These are phyloP conservation scores for Tortrix viridana DNA, from an alignment of 2,888 invertebrate genomes.

Conservation along the genomic window DNA sequence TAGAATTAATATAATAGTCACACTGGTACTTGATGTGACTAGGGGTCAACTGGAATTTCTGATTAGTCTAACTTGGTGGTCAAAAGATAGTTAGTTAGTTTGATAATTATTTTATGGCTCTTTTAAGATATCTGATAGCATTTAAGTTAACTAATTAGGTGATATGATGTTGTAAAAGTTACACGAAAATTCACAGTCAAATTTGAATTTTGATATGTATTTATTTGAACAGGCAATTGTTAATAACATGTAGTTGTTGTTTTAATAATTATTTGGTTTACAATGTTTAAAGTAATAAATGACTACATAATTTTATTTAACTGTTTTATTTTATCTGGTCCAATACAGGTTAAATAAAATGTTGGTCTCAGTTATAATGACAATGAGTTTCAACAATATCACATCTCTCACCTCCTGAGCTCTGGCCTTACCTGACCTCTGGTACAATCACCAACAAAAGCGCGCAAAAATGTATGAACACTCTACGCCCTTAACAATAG, in stretches of 20 bases:
- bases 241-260: constrained; percentile 7
- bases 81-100: neutral
- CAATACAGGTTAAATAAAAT: neutral
- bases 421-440: too few species aligned
- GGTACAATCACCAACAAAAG: too few species aligned
- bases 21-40: neutral
- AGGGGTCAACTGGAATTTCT: neutral
- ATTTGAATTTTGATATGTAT: constrained; percentile 20
- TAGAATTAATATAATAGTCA: too few species aligned
- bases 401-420: too few species aligned
- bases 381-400: too few species aligned
- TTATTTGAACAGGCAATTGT: constrained; percentile 17
- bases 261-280: constrained; percentile 28
- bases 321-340: constrained; percentile 12
- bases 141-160: constrained; percentile 27
- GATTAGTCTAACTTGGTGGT: neutral
- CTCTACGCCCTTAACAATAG: too few species aligned
- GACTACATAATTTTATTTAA: constrained; percentile 4
- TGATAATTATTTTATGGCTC: constrained; percentile 5
- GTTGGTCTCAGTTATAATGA: neutral
- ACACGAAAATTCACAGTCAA: constrained; percentile 27
- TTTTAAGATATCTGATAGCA: constrained; percentile 29
- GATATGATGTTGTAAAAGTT: constrained; percentile 4
- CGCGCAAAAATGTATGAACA: too few species aligned
- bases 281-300: constrained; percentile 23